Base-by-base conservation (phyloP, 1,140 invertebrate genomes). In the Diuraphis noxia region DNA sequence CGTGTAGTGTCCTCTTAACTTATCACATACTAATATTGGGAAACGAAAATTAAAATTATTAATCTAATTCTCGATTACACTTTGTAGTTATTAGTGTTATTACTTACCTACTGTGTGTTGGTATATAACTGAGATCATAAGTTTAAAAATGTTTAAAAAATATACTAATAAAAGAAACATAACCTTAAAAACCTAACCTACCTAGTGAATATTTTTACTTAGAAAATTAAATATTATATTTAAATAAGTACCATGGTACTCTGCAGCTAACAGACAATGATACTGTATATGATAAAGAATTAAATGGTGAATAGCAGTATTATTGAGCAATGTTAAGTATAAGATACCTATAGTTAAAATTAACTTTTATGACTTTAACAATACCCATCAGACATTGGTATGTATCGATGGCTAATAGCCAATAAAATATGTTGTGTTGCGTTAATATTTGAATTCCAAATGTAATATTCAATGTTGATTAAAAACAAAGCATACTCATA, bases 321-420 rank as follows among this genome's bases (percentile, higher is more conserved):
- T 63, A 63, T 34, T 63, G n/a, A n/a, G 25, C 36, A 13, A 40
- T 63, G 49, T 88, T 40, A 88, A 4, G 25, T 1, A 63, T 63
- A 40, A 40, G 10, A 63, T 88, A 88, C 86, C 86, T 88, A 34
- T 9, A 63, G 52, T 88, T 88, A 88, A 88, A 88, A 63, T 88
- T 88, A 88, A 88, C 86, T 88, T 88, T 88, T n/a, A 63, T 56
- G 52, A 41, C 25, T 40, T 88, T 63, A 88, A 88, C 86, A 86
- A 86, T 86, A n/a, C n/a, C n/a, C n/a, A n/a, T n/a, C n/a, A 56
- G 86, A 25, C 36, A 40, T 40, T 88, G 86, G 86, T 88, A 63
- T 88, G 86, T 52, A 30, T 46, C 30, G 2, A 88, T 88, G 86
- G 86, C 86, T 13, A 40, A 88, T 63, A 30, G 86, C 86, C 86